A percentile compares a stretch with the other conserved stretches of the same genome.
Conservation (phyloP, 1,140 invertebrate species). For the Lordiphosa stackelbergi region DNA sequence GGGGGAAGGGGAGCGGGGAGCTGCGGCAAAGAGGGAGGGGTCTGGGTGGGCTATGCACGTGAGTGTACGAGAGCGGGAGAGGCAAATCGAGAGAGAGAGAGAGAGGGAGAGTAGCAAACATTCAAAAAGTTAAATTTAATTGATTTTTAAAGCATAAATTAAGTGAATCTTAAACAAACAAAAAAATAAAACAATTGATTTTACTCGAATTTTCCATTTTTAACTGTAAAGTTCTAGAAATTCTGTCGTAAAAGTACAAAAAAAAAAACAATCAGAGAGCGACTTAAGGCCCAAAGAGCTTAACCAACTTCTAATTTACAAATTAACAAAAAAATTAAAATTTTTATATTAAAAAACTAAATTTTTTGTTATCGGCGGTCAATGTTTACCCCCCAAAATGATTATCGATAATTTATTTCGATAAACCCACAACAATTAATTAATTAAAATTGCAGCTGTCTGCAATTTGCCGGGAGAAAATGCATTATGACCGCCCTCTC, state of each 20-base stretch:
- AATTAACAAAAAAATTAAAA: too few species aligned
- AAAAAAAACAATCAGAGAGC: too few species aligned
- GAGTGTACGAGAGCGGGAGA: not conserved
- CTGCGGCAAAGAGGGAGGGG: conserved; percentile 22
- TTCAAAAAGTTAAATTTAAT: conserved; percentile 20
- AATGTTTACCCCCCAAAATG: not conserved
- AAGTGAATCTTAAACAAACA: not conserved
- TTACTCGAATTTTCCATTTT: too few species aligned
- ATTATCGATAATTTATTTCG: conserved; percentile 9
- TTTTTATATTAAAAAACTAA: too few species aligned
- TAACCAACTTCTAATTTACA: too few species aligned
- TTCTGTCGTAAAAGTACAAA: conserved; percentile 41
- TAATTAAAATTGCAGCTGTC: conserved; percentile 2
- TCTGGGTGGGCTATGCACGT: conserved; percentile 10
- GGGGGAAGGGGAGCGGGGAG: conserved; percentile 14
- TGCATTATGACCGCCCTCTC: conserved; percentile 3
- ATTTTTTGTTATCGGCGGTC: too few species aligned
- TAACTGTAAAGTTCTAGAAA: too few species aligned
- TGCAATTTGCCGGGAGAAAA: conserved; percentile 9
- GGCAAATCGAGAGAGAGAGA: too few species aligned
- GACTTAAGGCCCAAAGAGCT: too few species aligned
- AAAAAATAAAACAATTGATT: too few species aligned
- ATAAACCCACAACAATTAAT: not conserved
- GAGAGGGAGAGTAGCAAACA: too few species aligned
- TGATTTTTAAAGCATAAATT: conserved; percentile 64